Base-by-base conservation (phyloP, 2,888 invertebrate genomes). In the Drosophila recens region DNA sequence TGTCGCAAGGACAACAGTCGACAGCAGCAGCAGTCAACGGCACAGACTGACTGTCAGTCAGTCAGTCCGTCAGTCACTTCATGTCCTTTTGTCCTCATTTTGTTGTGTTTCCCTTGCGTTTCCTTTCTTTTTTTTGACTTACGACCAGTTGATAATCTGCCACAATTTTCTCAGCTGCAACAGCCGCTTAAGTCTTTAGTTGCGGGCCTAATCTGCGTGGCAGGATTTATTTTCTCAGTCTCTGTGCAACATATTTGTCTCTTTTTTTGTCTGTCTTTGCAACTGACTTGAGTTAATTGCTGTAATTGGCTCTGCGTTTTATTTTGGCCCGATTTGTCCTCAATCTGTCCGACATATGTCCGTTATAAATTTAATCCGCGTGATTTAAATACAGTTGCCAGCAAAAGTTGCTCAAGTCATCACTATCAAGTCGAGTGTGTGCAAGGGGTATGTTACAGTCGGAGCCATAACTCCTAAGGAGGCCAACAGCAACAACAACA, bases 381-480 rank as follows among this genome's bases (percentile, higher is more conserved):
- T 67, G 49, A 52, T 61, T 79, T 69, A 69, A 79, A 59, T 56
- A 69, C 65, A 66, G 30, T 53, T 43, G 56, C 79, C 78, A 74
- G 52, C 67, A 63, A 69, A 80, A 89, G 67, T 87, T 74, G 72
- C 64, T 51, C 76, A 84, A 87, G 66, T 82, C 79, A 76, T 76
- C 85, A 71, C 82, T 79, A 78, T 82, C 87, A 87, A 89, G 86
- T 36, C 20, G 51, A 11, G 20, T 11, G 20, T 20, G 13, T 33
- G 13, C 27, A 45, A 48, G 63, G 49, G 49, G 42, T 43, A 58
- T 54, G 71, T 52, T 53, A 27, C 59, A 67, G 70, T 65, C 58
- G 69, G 58, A 72, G 75, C 63, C 72, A 76, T 77, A 82, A 84
- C 82, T 87, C 73, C 82, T 79, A 71, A 72, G 59, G 78, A 51